phyloP scores from a whole-genome alignment of 2,113 vertebrate species.

The Melanerpes aurifrons region DNA sequence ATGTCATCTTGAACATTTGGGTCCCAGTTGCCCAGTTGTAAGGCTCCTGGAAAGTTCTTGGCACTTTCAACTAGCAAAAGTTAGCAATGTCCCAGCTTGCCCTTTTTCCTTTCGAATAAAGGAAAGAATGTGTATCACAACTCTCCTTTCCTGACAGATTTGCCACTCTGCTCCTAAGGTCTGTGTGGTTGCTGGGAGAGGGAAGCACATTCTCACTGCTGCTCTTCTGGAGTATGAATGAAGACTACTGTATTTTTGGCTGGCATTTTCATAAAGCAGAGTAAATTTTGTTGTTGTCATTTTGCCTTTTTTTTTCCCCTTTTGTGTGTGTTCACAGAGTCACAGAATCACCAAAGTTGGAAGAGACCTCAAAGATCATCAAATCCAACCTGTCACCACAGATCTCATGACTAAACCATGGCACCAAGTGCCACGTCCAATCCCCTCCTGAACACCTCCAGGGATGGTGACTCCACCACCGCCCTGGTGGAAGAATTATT shows the following conservation, averaged over 20 bases:
- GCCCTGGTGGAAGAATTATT: too few species aligned
- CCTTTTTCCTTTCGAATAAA: background rate
- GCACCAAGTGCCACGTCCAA: too few species aligned
- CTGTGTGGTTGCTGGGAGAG: background rate
- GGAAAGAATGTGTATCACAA: background rate
- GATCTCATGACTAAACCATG: too few species aligned
- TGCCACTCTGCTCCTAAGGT: background rate
- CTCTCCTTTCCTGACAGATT: background rate
- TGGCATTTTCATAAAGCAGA: background rate
- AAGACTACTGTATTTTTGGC: background rate
- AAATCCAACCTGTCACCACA: too few species aligned
- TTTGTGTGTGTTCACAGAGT: too few species aligned
- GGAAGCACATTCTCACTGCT: background rate
- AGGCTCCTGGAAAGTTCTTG: slow-evolving; percentile 15
- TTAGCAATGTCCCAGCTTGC: background rate
- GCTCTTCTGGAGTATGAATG: background rate
- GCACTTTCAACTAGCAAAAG: background rate
- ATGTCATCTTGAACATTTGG: slow-evolving; percentile 8
- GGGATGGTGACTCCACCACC: too few species aligned
- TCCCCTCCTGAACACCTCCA: too few species aligned
- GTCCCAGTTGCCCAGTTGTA: background rate
- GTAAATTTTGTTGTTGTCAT: too few species aligned
- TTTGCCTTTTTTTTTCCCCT: background rate
- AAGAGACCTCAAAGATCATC: too few species aligned
- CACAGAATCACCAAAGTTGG: too few species aligned